These are phyloP conservation scores for Eubasilissa splendida DNA, from an alignment of 2,888 invertebrate genomes.

Conservation along the genomic window DNA sequence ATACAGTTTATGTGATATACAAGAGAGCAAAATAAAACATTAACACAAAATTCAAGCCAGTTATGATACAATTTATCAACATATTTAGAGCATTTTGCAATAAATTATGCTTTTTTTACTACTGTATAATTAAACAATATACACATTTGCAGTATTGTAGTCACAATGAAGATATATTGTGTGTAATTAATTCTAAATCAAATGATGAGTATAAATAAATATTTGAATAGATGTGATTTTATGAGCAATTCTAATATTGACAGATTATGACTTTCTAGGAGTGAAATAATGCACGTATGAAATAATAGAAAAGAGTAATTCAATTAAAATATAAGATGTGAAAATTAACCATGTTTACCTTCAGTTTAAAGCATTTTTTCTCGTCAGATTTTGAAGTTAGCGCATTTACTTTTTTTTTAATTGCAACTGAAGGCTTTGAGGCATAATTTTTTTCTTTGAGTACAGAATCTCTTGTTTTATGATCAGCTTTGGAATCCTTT, in stretches of 20 bases:
- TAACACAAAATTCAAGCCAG: too few relatives aligned
- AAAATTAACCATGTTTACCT: conserved; percentile 46
- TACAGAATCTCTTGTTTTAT: conserved; percentile 57
- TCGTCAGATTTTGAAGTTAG: conserved; percentile 63
- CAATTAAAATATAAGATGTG: conserved; percentile 3
- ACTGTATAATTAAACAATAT: too few relatives aligned
- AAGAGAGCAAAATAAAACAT: too few relatives aligned
- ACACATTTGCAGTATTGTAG: too few relatives aligned
- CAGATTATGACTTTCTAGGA: not conserved
- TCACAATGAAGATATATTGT: too few relatives aligned
- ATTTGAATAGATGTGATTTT: not conserved
- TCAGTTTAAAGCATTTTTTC: conserved; percentile 61
- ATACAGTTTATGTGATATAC: too few relatives aligned
- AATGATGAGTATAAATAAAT: not conserved
- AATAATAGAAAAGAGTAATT: not conserved
- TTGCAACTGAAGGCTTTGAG: conserved; percentile 56
- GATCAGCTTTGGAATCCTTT: conserved; percentile 60
- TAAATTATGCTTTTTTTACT: too few relatives aligned
- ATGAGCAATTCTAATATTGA: not conserved
- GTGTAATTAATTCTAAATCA: not conserved
- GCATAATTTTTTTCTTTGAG: conserved; percentile 56
- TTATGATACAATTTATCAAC: too few relatives aligned
- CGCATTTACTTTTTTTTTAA: conserved; percentile 59
- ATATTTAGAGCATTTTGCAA: too few relatives aligned
- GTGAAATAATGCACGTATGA: not conserved